These are phyloP conservation scores for Tamandua tetradactyla DNA, from an alignment of 2,797 vertebrate genomes.

Conservation along the genomic window DNA sequence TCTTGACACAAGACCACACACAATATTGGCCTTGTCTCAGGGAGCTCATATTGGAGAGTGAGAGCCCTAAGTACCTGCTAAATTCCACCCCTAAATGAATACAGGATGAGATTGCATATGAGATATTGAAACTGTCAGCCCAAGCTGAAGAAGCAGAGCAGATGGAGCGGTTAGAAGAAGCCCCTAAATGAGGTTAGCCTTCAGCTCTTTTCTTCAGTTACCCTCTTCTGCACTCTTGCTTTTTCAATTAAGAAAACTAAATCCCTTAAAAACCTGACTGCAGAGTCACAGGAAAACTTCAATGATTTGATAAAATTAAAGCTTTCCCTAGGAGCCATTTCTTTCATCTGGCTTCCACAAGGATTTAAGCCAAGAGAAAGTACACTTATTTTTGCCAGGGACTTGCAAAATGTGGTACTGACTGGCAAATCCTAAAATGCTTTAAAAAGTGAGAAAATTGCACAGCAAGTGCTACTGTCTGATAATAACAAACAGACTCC, in stretches of 20 bases:
- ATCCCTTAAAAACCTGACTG: conserved; percentile 17
- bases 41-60: background rate
- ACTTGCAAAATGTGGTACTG: conserved; percentile 70
- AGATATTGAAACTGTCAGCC: background rate
- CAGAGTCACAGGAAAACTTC: background rate
- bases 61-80: background rate
- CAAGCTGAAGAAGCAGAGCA: background rate
- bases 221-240: background rate
- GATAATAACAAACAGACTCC: conserved; percentile 37
- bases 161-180: background rate
- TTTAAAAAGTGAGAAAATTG: conserved; percentile 49
- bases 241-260: conserved; percentile 55
- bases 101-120: background rate
- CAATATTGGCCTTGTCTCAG: background rate
- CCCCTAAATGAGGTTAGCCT: background rate
- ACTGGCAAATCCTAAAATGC: conserved; percentile 61
- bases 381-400: conserved; percentile 62
- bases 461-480: background rate
- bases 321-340: conserved; percentile 52
- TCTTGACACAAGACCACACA: background rate
- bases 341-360: conserved; percentile 59
- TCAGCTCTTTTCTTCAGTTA: background rate
- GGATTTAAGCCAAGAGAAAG: conserved; percentile 65
- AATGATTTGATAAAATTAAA: conserved; percentile 26
- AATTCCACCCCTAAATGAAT: background rate